Evolutionary conservation across 2,888 invertebrate species (phyloP).

Genomic region (Helicoverpa assulta): DNA sequence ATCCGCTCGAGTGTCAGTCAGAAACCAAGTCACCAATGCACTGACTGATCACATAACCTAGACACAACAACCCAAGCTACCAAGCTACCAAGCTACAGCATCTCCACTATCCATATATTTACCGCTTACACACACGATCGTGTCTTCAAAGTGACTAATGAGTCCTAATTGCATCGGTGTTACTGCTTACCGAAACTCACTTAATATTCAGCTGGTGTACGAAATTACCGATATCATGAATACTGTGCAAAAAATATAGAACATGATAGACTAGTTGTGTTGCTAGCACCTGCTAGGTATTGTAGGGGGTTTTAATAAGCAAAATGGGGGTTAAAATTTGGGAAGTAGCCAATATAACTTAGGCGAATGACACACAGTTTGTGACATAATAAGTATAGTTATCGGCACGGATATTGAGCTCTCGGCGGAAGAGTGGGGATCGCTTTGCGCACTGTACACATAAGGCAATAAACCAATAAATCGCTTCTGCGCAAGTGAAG

Average conservation of each 20-base stretch:
- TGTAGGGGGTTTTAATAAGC: neutral
- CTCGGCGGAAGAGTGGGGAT: too few species aligned
- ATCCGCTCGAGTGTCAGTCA: neutral
- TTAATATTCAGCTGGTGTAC: conserved; percentile 45
- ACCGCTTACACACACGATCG: conserved; percentile 14
- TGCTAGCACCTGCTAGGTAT: conserved; percentile 46
- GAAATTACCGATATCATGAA: conserved; percentile 48
- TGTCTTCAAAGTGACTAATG: conserved; percentile 39
- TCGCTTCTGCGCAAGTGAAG: too few species aligned
- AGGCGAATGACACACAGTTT: too few species aligned
- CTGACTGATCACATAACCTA: too few species aligned
- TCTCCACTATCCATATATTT: conserved; percentile 8
- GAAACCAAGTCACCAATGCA: neutral
- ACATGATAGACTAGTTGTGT: conserved; percentile 30
- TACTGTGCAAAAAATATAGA: conserved; percentile 32
- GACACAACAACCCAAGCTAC: neutral
- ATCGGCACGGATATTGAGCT: too few species aligned
- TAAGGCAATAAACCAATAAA: too few species aligned
- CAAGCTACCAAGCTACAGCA: neutral
- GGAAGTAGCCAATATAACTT: neutral
- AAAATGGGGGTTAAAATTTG: neutral
- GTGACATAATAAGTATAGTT: too few species aligned
- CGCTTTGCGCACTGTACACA: too few species aligned
- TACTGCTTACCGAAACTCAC: conserved; percentile 8
- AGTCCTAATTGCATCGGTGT: conserved; percentile 41